Base-by-base conservation (phyloP, 2,888 invertebrate genomes). In the Phortica magna region DNA sequence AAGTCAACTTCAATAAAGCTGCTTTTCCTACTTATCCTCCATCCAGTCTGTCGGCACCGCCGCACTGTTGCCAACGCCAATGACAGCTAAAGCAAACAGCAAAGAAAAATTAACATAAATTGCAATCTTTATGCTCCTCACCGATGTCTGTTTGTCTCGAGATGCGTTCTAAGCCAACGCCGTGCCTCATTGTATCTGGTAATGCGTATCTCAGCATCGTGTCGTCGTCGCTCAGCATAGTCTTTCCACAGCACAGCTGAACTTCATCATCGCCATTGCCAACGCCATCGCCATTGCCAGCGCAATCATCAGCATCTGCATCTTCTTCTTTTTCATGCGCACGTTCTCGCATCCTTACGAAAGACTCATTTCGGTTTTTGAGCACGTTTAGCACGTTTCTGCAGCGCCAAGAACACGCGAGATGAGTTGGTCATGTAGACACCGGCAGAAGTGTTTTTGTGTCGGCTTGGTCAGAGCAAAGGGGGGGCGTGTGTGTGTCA, bases 61-160 rank as follows among this genome's bases (percentile, higher is more conserved):
- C 17, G 17, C 61, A 9, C 19, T 17, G 17, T 59, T 9, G 19
- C 22, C 9, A 22, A 22, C 22, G 61, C 17, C 61, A 61, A 61
- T 41, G 64, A n/a, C 76, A 77, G 68, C 83, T 78, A 84, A 84
- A 85, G 84, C 84, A 85, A 87, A 87, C 87, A 68, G 43, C 68
- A 83, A 77, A 79, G 86, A 77, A 88, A 88, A 88, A 88, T 88
- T 86, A 86, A 88, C 88, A 86, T 88, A 86, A 86, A 86, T 86
- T 86, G 88, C 81, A 84, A 55, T 71, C 31, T 74, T 78, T 74
- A 73, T 74, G 61, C 72, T 72, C 73, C 71, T 57, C 55, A 65
- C 71, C 31, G 64, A 76, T 77, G 67, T 72, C 77, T 70, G 53
- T 10, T 7, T 3, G 10, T 17, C 61, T 61, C 2, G 14, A 17